These are phyloP conservation scores for Nebria brevicollis DNA, from an alignment of 2,888 invertebrate species.

Conservation along the genomic window DNA sequence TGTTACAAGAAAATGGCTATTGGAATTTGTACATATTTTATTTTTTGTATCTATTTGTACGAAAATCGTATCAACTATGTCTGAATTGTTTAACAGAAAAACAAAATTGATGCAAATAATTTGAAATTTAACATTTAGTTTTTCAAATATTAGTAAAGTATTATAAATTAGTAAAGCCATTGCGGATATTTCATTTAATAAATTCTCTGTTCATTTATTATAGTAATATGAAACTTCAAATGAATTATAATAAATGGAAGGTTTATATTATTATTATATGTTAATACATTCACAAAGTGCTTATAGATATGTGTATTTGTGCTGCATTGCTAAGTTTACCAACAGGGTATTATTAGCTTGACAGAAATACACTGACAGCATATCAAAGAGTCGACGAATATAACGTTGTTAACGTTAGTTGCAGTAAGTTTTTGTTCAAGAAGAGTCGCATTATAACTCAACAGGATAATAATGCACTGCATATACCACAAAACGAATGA, in stretches of 20 bases:
- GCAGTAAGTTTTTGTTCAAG: not conserved
- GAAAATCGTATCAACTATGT: too few relatives aligned
- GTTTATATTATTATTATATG: not conserved
- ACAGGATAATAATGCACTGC: not conserved
- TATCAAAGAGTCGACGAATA: not conserved
- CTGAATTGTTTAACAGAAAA: too few relatives aligned
- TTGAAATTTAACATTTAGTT: too few relatives aligned
- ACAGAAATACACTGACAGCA: conserved; percentile 28
- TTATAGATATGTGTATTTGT: conserved; percentile 13
- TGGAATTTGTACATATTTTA: too few relatives aligned
- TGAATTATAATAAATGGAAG: not conserved
- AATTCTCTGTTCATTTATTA: too few relatives aligned
- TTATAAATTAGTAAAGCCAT: too few relatives aligned
- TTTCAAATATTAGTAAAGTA: too few relatives aligned
- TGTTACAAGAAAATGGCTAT: too few relatives aligned
- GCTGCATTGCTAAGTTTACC: conserved; percentile 12
- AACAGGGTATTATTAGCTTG: conserved; percentile 21
- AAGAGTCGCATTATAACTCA: not conserved
- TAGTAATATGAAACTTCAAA: too few relatives aligned
- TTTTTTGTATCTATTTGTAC: too few relatives aligned
- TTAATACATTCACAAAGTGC: conserved; percentile 2
- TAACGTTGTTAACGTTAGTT: not conserved
- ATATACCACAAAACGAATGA: not conserved
- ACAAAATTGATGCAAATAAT: too few relatives aligned
- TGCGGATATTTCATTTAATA: too few relatives aligned